Evolutionary conservation across 2,113 vertebrate genomes (phyloP).

Genomic region (Cervus canadensis): DNA sequence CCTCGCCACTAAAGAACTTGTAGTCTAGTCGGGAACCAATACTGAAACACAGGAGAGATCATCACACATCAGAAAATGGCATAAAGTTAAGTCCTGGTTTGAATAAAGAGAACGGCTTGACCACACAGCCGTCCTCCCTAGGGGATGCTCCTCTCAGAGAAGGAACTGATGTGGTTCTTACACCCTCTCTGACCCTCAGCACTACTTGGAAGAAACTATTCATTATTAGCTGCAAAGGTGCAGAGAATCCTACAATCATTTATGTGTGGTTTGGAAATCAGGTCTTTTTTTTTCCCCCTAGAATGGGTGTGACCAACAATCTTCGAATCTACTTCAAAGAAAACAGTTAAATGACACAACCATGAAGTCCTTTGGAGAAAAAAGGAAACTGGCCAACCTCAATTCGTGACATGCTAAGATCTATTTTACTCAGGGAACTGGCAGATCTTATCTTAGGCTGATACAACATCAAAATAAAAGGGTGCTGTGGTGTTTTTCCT

Average conservation of each 20-base stretch:
- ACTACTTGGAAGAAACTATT: neutral
- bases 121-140: neutral
- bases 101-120: neutral
- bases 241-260: neutral
- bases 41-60: neutral
- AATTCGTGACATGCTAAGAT: neutral
- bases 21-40: neutral
- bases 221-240: neutral
- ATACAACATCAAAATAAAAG: neutral
- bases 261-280: slow-evolving; percentile 36
- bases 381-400: neutral
- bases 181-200: neutral
- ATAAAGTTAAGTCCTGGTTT: neutral
- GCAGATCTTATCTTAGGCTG: slow-evolving; percentile 10
- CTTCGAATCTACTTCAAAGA: slow-evolving; percentile 33
- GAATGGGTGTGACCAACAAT: neutral
- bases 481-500: neutral
- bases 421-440: neutral
- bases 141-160: neutral
- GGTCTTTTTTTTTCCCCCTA: neutral
- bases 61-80: neutral
- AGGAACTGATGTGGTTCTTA: neutral
- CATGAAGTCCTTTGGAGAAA: neutral
- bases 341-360: slow-evolving; percentile 7
- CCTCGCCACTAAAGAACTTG: neutral